A percentile compares a stretch with the other conserved stretches of the same genome.
Evolutionary conservation across 2,797 vertebrate genomes (phyloP).

Genomic region (Chlorospingus flavigularis): DNA sequence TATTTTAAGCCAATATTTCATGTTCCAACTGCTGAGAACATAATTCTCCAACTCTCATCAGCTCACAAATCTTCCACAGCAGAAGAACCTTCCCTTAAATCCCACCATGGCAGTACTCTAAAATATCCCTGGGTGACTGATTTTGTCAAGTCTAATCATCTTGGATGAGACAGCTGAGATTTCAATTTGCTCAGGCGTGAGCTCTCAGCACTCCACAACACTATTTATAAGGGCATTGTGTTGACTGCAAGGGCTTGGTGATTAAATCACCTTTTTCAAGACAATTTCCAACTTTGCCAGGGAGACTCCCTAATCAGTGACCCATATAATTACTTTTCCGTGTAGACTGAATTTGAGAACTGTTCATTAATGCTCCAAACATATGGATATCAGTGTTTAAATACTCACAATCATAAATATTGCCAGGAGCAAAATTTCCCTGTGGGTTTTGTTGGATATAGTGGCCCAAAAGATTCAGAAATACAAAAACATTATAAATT

Average conservation of each 20-base stretch:
- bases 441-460: not conserved
- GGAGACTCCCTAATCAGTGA: constrained; percentile 6
- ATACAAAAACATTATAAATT: not conserved
- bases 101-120: not conserved
- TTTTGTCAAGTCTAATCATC: constrained; percentile 11
- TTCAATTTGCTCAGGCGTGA: not conserved
- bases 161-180: not conserved
- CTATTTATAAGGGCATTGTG: not conserved
- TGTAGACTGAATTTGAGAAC: not conserved
- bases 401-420: not conserved
- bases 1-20: not conserved
- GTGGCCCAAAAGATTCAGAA: not conserved
- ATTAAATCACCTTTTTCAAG: constrained; percentile 23
- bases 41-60: not conserved
- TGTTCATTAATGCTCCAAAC: not conserved
- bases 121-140: not conserved
- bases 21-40: not conserved
- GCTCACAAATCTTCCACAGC: not conserved
- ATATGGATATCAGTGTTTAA: not conserved
- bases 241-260: not conserved
- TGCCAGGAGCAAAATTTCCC: not conserved
- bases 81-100: not conserved
- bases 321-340: not conserved
- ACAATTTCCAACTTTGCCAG: not conserved
- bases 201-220: not conserved